A percentile compares a stretch with the other conserved stretches of the same genome.
phyloP scores from a whole-genome alignment of 2,113 vertebrate genomes.

The Coracopsis vasa region DNA sequence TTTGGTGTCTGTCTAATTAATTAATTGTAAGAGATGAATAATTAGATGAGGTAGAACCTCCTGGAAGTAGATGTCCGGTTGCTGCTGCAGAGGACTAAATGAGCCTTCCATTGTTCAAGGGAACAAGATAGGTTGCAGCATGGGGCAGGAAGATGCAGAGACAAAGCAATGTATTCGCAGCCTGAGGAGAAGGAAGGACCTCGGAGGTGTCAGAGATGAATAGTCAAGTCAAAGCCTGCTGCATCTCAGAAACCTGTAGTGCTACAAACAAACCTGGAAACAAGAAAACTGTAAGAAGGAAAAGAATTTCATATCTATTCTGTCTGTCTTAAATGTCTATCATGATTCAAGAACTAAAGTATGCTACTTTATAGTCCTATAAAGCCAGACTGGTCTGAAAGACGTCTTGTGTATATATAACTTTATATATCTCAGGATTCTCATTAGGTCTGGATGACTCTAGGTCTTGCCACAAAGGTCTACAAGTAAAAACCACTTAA shows the following conservation, averaged over 20 bases:
- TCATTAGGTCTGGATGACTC: not conserved
- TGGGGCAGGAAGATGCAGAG: not conserved
- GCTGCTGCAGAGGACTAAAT: not conserved
- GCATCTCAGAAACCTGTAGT: not conserved
- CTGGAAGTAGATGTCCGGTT: not conserved
- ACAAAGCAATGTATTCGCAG: accelerated
- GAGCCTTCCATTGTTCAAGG: not conserved
- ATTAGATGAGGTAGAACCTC: not conserved
- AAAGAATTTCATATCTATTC: not conserved
- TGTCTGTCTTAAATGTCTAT: not conserved
- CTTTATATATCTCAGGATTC: not conserved
- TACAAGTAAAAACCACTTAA: not conserved
- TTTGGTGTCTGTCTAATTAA: not conserved
- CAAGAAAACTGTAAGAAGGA: not conserved
- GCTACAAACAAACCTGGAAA: not conserved
- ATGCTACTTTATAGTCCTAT: not conserved
- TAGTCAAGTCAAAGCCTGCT: not conserved
- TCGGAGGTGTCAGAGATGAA: not conserved
- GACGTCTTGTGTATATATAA: not conserved
- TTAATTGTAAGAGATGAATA: not conserved
- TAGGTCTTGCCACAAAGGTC: not conserved
- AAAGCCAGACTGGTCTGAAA: not conserved
- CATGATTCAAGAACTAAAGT: not conserved
- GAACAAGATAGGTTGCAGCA: not conserved
- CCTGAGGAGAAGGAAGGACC: not conserved